Percentiles rank a stretch among this genome's conserved stretches.
Conservation (phyloP, 2,113 vertebrate genomes). For the Muscicapa adusta region DNA sequence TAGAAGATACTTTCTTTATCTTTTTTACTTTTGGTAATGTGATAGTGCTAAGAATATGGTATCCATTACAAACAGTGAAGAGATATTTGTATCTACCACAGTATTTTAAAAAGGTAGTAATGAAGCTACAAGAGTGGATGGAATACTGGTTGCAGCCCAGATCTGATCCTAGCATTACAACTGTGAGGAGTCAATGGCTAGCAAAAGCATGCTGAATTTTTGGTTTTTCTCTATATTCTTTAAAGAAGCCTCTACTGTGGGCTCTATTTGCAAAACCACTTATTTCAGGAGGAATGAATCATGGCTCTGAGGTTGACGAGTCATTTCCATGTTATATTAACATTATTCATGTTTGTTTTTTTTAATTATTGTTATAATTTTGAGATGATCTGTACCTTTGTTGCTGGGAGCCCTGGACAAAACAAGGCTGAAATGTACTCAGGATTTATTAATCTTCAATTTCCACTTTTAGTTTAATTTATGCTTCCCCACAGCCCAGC, state of each 20-base stretch:
- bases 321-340: not conserved
- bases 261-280: not conserved
- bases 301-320: not conserved
- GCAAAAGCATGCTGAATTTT: not conserved
- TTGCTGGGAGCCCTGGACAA: not conserved
- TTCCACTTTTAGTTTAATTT: not conserved
- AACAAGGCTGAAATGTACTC: not conserved
- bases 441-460: not conserved
- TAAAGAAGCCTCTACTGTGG: not conserved
- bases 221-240: not conserved
- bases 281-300: not conserved
- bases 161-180: not conserved
- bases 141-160: not conserved
- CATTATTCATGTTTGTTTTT: not conserved
- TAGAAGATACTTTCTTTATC: not conserved
- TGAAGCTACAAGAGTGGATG: not conserved
- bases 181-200: not conserved
- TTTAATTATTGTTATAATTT: not conserved
- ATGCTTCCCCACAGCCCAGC: not conserved
- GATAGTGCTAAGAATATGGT: not conserved
- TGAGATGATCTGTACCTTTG: not conserved
- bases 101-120: not conserved
- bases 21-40: not conserved
- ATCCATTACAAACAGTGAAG: not conserved
- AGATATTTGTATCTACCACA: not conserved